Evolutionary conservation across 2,113 vertebrate species (phyloP).

Genomic region (Recurvirostra avosetta): DNA sequence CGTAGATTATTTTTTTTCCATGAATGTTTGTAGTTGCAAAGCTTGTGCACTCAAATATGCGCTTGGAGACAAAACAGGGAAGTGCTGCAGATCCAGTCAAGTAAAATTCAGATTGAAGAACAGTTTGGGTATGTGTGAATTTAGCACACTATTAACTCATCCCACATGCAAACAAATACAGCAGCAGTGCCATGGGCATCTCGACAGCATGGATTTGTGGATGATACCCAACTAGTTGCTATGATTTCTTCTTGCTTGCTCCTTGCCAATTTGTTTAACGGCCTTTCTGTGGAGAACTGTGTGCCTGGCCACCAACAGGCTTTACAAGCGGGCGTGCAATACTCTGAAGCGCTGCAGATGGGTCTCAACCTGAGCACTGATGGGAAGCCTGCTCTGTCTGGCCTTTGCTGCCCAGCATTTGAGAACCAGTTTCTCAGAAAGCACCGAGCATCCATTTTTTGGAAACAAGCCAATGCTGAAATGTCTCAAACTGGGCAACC

Average conservation of each 20-base stretch:
- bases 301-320: not conserved
- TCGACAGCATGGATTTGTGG: not conserved
- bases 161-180: not conserved
- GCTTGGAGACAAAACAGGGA: not conserved
- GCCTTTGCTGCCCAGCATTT: not conserved
- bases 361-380: not conserved
- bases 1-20: not conserved
- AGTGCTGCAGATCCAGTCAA: not conserved
- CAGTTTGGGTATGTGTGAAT: not conserved
- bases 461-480: not conserved
- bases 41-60: not conserved
- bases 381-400: not conserved
- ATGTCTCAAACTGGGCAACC: not conserved
- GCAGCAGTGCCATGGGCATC: not conserved
- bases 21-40: not conserved
- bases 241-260: not conserved
- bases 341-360: not conserved
- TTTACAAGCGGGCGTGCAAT: not conserved
- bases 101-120: not conserved
- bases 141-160: slow-evolving; percentile 3
- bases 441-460: not conserved
- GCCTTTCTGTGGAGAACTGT: not conserved
- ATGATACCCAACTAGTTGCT: not conserved
- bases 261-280: not conserved
- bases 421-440: not conserved